These are phyloP conservation scores for Hemicrepidius hirtus DNA, from an alignment of 2,888 invertebrate genomes.

Conservation along the genomic window DNA sequence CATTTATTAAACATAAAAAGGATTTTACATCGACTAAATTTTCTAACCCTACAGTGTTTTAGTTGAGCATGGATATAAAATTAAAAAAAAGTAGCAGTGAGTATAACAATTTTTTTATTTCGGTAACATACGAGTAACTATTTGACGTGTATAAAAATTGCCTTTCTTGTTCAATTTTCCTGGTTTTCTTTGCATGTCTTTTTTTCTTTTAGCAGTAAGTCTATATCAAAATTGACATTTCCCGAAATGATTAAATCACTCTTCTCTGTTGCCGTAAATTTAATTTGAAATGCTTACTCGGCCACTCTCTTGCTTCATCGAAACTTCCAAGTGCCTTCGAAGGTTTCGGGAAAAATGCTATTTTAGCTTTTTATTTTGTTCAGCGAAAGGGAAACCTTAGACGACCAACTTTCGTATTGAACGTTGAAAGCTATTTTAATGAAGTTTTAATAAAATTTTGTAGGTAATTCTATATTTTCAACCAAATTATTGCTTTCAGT, in stretches of 20 bases:
- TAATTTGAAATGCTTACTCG: constrained; percentile 57
- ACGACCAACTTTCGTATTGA: constrained; percentile 40
- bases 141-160: neutral
- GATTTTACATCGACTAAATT: no score
- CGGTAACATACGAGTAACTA: no score
- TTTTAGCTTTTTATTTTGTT: constrained; percentile 32
- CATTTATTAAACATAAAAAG: constrained; percentile 7
- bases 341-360: constrained; percentile 33
- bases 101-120: no score
- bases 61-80: no score
- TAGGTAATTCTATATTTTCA: constrained; percentile 43
- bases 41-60: no score
- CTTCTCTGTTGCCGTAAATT: constrained; percentile 26
- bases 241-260: constrained; percentile 26
- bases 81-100: no score
- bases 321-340: constrained; percentile 20
- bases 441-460: constrained; percentile 41
- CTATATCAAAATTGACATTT: constrained; percentile 17
- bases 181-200: neutral
- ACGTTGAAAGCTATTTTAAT: constrained; percentile 34
- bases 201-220: constrained; percentile 1
- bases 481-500: constrained; percentile 8
- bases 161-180: constrained; percentile 14
- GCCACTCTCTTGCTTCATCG: constrained; percentile 14
- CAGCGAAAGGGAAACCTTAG: constrained; percentile 36